Percentiles rank a stretch among this genome's conserved stretches.
Evolutionary conservation across 2,888 invertebrate species (phyloP).

Genomic region (Diarsia mendica): DNA sequence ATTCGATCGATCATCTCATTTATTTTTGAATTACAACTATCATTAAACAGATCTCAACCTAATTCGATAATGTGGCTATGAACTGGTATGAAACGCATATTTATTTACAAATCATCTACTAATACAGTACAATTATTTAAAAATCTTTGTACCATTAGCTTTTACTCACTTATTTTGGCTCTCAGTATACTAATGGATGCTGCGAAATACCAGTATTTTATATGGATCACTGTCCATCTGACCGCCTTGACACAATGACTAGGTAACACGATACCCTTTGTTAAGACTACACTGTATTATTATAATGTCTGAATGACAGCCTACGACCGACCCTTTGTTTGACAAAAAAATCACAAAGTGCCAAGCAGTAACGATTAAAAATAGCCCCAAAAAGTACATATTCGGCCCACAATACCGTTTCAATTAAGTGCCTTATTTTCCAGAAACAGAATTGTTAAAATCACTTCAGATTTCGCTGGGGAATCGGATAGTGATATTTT

Average conservation of each 20-base stretch:
- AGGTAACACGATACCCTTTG: background rate
- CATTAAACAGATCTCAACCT: too few relatives aligned
- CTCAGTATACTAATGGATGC: too few relatives aligned
- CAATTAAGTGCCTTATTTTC: constrained; percentile 23
- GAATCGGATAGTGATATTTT: constrained; percentile 31
- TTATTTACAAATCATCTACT: too few relatives aligned
- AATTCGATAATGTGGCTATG: too few relatives aligned
- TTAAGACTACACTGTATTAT: background rate
- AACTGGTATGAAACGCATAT: too few relatives aligned
- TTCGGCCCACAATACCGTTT: constrained; percentile 16
- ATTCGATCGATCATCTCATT: background rate
- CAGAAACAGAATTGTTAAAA: constrained; percentile 33
- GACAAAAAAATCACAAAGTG: background rate
- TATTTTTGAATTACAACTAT: too few relatives aligned
- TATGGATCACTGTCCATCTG: background rate
- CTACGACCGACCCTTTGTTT: too few relatives aligned
- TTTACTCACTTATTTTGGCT: too few relatives aligned
- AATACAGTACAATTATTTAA: too few relatives aligned
- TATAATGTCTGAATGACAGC: background rate
- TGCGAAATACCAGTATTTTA: background rate
- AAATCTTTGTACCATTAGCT: too few relatives aligned
- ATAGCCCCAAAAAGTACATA: background rate
- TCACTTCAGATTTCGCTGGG: constrained; percentile 11
- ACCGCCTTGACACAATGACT: background rate
- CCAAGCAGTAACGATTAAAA: background rate